Percentiles rank a stretch among this genome's conserved stretches.
Conservation (phyloP, 2,797 vertebrate genomes). For the Sus cebifrons region DNA sequence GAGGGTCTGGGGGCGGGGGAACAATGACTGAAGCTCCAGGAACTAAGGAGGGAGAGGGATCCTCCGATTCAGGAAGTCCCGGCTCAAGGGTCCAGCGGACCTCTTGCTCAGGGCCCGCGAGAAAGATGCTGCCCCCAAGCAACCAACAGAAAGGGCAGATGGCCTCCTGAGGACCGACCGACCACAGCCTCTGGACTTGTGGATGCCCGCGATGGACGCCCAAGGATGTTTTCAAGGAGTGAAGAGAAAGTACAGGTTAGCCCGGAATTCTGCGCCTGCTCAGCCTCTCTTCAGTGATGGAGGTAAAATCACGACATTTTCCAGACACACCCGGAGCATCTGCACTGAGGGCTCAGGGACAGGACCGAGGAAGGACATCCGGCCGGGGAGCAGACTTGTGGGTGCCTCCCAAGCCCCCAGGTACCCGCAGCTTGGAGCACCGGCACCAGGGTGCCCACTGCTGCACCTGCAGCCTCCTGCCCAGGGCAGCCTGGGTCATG, state of each 20-base stretch:
- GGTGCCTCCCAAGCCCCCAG: not conserved
- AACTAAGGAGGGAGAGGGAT: not conserved
- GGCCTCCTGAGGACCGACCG: not conserved
- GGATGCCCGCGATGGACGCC: not conserved
- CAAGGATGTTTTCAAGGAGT: not conserved
- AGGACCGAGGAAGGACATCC: not conserved
- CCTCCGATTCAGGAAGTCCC: not conserved
- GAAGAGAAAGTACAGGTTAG: not conserved
- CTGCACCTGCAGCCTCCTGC: not conserved
- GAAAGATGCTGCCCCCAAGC: not conserved
- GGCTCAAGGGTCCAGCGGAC: too few species aligned
- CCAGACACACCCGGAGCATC: not conserved
- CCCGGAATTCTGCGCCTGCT: not conserved
- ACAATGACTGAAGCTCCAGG: too few species aligned
- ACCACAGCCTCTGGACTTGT: not conserved
- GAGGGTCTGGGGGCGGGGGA: not conserved
- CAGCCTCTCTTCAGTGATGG: not conserved
- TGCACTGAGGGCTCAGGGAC: not conserved
- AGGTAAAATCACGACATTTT: not conserved
- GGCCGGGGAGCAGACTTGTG: not conserved
- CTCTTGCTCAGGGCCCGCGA: accelerated
- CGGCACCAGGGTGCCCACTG: too few species aligned
- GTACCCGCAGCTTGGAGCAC: not conserved
- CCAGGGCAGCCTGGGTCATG: not conserved
- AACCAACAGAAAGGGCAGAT: accelerated